Percentiles rank a stretch among this genome's conserved stretches.
Evolutionary conservation across 2,888 invertebrate genomes (phyloP).

Genomic region (Dyspetes luteomarginatus): DNA sequence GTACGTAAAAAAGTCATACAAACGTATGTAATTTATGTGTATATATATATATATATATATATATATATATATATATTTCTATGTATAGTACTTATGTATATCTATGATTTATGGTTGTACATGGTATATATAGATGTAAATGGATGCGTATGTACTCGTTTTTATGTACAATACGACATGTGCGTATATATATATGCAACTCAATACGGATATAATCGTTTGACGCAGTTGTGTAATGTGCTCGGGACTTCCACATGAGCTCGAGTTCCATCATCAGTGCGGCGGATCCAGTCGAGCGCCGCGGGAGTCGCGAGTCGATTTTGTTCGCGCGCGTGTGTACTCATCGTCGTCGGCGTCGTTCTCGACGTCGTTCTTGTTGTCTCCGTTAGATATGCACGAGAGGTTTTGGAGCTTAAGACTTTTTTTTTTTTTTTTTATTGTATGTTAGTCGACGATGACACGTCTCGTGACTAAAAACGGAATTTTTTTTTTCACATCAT

Average conservation of each 20-base stretch:
- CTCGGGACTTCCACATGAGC: slow-evolving; percentile 61
- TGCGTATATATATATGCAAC: slow-evolving; percentile 63
- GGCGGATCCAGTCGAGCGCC: slow-evolving; percentile 73
- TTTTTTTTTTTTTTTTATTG: too few relatives aligned
- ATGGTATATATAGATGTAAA: too few relatives aligned
- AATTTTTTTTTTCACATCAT: not conserved
- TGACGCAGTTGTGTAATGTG: slow-evolving; percentile 74
- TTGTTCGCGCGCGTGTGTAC: slow-evolving; percentile 36
- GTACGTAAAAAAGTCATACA: slow-evolving; percentile 11
- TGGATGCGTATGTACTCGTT: not conserved
- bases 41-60: slow-evolving; percentile 20
- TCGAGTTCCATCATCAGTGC: slow-evolving; percentile 67
- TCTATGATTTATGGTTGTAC: too few relatives aligned
- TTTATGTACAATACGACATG: slow-evolving; percentile 29
- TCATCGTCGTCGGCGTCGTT: not conserved
- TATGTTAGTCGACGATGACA: slow-evolving; percentile 15
- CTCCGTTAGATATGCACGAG: not conserved
- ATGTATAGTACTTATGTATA: too few relatives aligned
- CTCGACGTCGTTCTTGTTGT: slow-evolving; percentile 5
- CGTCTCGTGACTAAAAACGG: not conserved
- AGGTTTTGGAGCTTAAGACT: slow-evolving; percentile 6
- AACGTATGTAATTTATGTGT: not conserved
- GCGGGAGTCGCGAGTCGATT: slow-evolving; percentile 63
- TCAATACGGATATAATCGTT: slow-evolving; percentile 77
- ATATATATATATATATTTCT: not conserved